These are phyloP conservation scores for Helogale parvula DNA, from an alignment of 2,113 vertebrate species.

Conservation along the genomic window DNA sequence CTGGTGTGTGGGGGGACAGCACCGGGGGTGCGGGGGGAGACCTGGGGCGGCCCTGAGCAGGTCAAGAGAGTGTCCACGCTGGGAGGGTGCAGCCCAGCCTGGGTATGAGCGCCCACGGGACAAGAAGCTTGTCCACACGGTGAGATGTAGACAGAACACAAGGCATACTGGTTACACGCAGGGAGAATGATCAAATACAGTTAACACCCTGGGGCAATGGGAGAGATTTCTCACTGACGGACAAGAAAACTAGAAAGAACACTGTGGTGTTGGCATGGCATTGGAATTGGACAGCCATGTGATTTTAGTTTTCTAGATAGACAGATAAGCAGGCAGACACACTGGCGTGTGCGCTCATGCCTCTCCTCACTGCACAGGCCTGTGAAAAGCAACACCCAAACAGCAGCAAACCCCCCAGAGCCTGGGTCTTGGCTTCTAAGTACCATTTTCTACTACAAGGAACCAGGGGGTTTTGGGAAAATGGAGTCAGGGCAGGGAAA, in stretches of 20 bases:
- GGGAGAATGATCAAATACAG: too few species aligned
- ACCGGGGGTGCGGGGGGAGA: accelerated
- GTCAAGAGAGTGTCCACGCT: accelerated
- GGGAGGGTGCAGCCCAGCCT: not conserved
- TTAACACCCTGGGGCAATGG: too few species aligned
- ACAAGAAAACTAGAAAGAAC: not conserved
- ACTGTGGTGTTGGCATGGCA: too few species aligned
- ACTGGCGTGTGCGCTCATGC: too few species aligned
- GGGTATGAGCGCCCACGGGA: not conserved
- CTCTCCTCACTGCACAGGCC: not conserved
- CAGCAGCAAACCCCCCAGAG: not conserved
- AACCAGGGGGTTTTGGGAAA: not conserved
- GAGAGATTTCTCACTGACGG: not conserved
- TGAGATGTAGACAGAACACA: not conserved
- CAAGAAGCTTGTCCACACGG: accelerated
- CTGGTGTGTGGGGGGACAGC: not conserved
- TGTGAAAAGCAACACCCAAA: not conserved
- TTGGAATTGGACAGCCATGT: not conserved
- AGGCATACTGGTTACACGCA: not conserved
- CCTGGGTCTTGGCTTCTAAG: not conserved
- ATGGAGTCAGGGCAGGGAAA: not conserved
- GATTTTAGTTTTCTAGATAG: not conserved
- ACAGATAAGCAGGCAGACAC: not conserved
- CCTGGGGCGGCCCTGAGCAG: not conserved
- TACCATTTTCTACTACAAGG: not conserved